Conservation (phyloP, 2,888 invertebrate genomes). For the Cantharis flavilabris region DNA sequence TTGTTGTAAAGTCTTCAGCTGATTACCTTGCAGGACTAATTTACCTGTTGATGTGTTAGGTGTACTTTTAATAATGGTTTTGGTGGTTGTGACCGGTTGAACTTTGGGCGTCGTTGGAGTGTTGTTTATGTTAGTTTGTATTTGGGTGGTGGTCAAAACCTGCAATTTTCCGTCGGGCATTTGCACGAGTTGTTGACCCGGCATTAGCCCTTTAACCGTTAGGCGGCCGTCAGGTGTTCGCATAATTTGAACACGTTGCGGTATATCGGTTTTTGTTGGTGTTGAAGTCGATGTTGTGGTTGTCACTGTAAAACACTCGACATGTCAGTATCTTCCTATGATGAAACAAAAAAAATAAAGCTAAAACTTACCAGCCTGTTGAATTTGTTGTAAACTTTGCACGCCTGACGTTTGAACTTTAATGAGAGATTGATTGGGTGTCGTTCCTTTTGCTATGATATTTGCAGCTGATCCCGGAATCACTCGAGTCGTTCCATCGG, state of each 20-base stretch:
- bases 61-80: constrained; percentile 44
- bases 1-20: constrained; percentile 37
- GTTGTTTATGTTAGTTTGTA: constrained; percentile 53
- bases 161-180: constrained; percentile 93
- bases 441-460: constrained; percentile 59
- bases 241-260: constrained; percentile 88
- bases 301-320: constrained; percentile 21
- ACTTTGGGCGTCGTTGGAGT: constrained; percentile 50
- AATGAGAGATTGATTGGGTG: constrained; percentile 58
- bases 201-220: constrained; percentile 87
- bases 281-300: constrained; percentile 42
- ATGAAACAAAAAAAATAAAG: background rate
- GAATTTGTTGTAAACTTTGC: constrained; percentile 50
- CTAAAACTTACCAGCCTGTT: constrained; percentile 49
- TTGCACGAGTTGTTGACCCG: constrained; percentile 91
- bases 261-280: constrained; percentile 46
- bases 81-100: constrained; percentile 41
- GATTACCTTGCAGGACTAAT: constrained; percentile 41
- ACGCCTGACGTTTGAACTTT: constrained; percentile 55
- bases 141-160: constrained; percentile 72
- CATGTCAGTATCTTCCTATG: background rate
- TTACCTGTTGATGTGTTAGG: constrained; percentile 44
- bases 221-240: constrained; percentile 89
- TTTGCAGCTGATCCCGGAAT: constrained; percentile 61
- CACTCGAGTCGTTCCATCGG: constrained; percentile 69